Conservation (phyloP, 2,797 vertebrate genomes). For the Eulemur albifrons region DNA sequence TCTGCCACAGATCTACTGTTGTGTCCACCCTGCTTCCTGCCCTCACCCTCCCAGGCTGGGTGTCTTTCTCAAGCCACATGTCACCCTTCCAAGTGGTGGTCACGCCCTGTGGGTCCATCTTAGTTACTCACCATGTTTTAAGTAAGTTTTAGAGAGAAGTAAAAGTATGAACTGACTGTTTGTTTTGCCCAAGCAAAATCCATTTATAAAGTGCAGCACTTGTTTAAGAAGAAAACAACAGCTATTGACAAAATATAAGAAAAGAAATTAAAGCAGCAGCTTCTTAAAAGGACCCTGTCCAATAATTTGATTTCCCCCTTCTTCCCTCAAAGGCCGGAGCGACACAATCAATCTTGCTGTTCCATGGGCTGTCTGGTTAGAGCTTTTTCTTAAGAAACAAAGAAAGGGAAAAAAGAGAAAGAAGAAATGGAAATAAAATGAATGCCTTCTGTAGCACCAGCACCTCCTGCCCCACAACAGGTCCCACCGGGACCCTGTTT, state of each 20-base stretch:
- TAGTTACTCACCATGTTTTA: background rate
- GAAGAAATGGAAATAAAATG: slow-evolving; percentile 25
- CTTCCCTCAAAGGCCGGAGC: slow-evolving; percentile 79
- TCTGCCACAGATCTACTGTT: background rate
- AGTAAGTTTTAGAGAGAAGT: slow-evolving; percentile 66
- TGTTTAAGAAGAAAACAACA: slow-evolving; percentile 77
- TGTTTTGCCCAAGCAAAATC: slow-evolving; percentile 76
- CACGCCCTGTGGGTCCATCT: background rate
- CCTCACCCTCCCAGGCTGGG: background rate
- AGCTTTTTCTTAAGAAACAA: slow-evolving; percentile 72
- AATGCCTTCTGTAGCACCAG: background rate
- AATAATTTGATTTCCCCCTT: slow-evolving; percentile 82
- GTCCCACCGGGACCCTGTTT: accelerated
- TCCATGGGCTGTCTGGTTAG: slow-evolving; percentile 67
- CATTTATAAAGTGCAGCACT: slow-evolving; percentile 80
- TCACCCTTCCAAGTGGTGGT: background rate
- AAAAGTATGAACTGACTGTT: slow-evolving; percentile 66
- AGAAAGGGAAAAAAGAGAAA: background rate
- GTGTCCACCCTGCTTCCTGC: accelerated
- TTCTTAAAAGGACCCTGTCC: slow-evolving; percentile 80
- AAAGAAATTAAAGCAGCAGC: slow-evolving; percentile 82
- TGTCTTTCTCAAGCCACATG: background rate
- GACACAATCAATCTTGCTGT: slow-evolving; percentile 80
- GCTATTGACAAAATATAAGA: slow-evolving; percentile 84
- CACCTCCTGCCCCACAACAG: accelerated